A percentile compares a stretch with the other conserved stretches of the same genome.
phyloP scores from a whole-genome alignment of 30 jellyfish, hydroid and myxozoan species.

The Catostylus mosaicus region DNA sequence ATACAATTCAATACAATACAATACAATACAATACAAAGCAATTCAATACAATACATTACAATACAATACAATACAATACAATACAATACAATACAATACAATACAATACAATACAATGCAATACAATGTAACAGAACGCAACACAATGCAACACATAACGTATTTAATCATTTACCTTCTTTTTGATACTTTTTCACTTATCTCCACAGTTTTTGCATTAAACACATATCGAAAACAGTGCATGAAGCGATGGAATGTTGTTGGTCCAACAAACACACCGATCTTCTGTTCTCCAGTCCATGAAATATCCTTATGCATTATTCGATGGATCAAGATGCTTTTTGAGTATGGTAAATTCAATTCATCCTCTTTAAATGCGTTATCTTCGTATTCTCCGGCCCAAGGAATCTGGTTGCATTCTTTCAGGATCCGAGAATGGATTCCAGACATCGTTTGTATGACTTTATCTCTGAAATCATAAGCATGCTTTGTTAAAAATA shows the following conservation, averaged over 20 bases:
- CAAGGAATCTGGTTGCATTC: constrained; percentile 67
- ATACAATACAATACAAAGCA: background rate
- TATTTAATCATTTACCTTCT: constrained; percentile 32
- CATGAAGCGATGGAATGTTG: constrained; percentile 63
- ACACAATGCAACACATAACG: background rate
- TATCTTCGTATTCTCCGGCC: constrained; percentile 46
- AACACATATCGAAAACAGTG: constrained; percentile 68
- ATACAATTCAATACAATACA: background rate
- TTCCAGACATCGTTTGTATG: constrained; percentile 38
- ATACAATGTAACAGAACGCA: too few species aligned
- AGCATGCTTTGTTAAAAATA: background rate
- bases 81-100: background rate
- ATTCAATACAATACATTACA: background rate
- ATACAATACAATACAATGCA: background rate
- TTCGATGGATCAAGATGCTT: constrained; percentile 45
- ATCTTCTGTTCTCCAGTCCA: constrained; percentile 37
- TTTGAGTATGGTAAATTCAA: constrained; percentile 45
- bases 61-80: background rate
- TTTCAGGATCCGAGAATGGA: constrained; percentile 59
- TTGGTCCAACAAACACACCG: constrained; percentile 73
- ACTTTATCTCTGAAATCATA: constrained; percentile 42
- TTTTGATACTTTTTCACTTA: constrained; percentile 36
- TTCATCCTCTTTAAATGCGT: background rate
- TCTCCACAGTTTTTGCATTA: constrained; percentile 48
- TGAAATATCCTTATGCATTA: constrained; percentile 55